Base-by-base conservation (phyloP, 2,113 vertebrate genomes). In the Crypturellus undulatus region DNA sequence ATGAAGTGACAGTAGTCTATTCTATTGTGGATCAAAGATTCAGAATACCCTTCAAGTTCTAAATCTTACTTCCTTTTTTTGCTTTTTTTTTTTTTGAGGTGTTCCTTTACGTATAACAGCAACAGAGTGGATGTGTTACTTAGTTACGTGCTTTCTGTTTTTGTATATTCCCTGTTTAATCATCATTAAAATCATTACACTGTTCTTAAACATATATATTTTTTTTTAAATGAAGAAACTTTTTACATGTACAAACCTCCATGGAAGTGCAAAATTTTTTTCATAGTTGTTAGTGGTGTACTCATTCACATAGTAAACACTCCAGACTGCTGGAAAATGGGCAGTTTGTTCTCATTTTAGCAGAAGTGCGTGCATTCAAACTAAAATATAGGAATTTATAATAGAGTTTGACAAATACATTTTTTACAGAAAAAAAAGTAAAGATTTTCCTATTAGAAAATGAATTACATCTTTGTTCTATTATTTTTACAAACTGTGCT, bases 11-110 rank as follows among this genome's bases (percentile, higher is more conserved):
- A 90, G 63, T 58, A 85, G 52, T 68, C 67, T 94, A 11, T 79
- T 90, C 32, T 72, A 12, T 12, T 64, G 26, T 60, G 38, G 56
- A 84, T 94, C 92, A 92, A 92, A 94, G 80, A 67, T 40, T 77
- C 10, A 70, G 56, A 60, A 63, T 75, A 80, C n/a, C 6, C n/a
- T 68, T 87, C 56, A 81, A 92, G 60, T 58, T 84, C 87, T 90
- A 80, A 86, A 80, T 91, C 56, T 81, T 45, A 63, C 30, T 28
- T 54, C 12, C 24, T 26, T 25, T 15, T 52, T 52, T 14, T 28
- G 20, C 34, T 59, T 20, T 45, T 54, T 70, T 1, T 32, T 20
- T 76, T 83, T 63, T 25, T 25, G 43, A 83, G 21, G 38, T 34
- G 8, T 38, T 80, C 25, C 22, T 45, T 14, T 76, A 32, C 71